A percentile compares a stretch with the other conserved stretches of the same genome.
Conservation (phyloP, 2,888 invertebrate species). For the Cephus pygmeus region DNA sequence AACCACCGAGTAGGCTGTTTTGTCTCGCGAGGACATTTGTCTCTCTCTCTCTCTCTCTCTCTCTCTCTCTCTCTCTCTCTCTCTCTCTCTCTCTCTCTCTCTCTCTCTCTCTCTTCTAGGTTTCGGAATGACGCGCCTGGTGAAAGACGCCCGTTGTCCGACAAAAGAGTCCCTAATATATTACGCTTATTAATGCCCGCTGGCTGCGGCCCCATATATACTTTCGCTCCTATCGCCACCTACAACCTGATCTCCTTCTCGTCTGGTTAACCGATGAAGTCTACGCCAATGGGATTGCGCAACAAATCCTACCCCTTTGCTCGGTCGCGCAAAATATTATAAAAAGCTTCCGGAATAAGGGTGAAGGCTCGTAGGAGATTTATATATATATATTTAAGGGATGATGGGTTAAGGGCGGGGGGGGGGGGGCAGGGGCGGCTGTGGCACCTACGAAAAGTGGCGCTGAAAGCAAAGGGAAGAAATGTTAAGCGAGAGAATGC, state of each 20-base stretch:
- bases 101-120: slow-evolving; percentile 15
- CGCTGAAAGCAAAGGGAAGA: slow-evolving; percentile 20
- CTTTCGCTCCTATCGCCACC: not conserved
- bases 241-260: not conserved
- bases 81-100: slow-evolving; percentile 28
- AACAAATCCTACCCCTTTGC: slow-evolving; percentile 25
- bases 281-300: no score
- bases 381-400: no score
- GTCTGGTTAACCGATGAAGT: not conserved
- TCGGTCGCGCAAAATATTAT: slow-evolving; percentile 32
- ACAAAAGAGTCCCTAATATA: slow-evolving; percentile 62
- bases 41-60: slow-evolving; percentile 25
- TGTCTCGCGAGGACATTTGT: slow-evolving; percentile 48
- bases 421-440: slow-evolving; percentile 20
- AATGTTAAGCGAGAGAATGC: not conserved
- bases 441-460: slow-evolving; percentile 26
- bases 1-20: slow-evolving; percentile 31
- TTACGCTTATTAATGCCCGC: slow-evolving; percentile 60
- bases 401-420: no score
- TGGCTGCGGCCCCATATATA: slow-evolving; percentile 17
- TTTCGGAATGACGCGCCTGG: slow-evolving; percentile 47
- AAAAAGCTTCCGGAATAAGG: no score
- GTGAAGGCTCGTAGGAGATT: no score
- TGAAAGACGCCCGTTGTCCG: slow-evolving; percentile 48
- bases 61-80: slow-evolving; percentile 12